Conservation (phyloP, 2,797 vertebrate genomes). For the Chelon labrosus region DNA sequence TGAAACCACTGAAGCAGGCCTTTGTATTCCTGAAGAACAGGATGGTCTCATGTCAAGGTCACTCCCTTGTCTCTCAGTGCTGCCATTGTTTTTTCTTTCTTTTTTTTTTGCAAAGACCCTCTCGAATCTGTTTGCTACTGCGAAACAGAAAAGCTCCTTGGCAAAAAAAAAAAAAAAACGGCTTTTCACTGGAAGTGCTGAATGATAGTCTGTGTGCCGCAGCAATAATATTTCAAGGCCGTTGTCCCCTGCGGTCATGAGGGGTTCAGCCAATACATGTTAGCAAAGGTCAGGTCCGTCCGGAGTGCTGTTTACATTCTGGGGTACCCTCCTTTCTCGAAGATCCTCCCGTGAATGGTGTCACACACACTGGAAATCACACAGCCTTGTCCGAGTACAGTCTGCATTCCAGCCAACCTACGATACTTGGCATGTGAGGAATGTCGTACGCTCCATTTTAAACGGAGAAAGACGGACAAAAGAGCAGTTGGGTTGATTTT, state of each 20-base stretch:
- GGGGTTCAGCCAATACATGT: constrained; percentile 68
- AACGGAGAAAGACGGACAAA: constrained; percentile 65
- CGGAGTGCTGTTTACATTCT: constrained; percentile 79
- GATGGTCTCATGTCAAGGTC: constrained; percentile 53
- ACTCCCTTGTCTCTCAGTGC: constrained; percentile 48
- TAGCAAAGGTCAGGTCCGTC: constrained; percentile 78
- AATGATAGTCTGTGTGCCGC: constrained; percentile 58
- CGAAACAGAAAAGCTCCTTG: constrained; percentile 43
- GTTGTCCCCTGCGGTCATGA: constrained; percentile 67
- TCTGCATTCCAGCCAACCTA: constrained; percentile 79
- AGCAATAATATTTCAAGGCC: constrained; percentile 72
- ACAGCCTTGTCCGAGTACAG: constrained; percentile 60
- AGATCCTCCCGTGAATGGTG: constrained; percentile 60
- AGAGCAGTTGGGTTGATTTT: constrained; percentile 68
- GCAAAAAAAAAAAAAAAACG: constrained; percentile 23
- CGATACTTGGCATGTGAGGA: constrained; percentile 70
- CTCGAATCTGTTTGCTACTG: constrained; percentile 51
- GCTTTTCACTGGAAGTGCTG: constrained; percentile 52
- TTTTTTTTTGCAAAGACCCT: constrained; percentile 19
- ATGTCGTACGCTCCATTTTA: constrained; percentile 68
- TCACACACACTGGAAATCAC: constrained; percentile 69
- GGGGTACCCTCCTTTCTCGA: constrained; percentile 61
- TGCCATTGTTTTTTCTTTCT: constrained; percentile 46
- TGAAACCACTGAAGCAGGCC: constrained; percentile 32
- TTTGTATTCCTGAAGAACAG: constrained; percentile 40